Percentiles rank a stretch among this genome's conserved stretches.
Conservation (phyloP, 2,113 vertebrate species). For the Dromiciops gliroides region DNA sequence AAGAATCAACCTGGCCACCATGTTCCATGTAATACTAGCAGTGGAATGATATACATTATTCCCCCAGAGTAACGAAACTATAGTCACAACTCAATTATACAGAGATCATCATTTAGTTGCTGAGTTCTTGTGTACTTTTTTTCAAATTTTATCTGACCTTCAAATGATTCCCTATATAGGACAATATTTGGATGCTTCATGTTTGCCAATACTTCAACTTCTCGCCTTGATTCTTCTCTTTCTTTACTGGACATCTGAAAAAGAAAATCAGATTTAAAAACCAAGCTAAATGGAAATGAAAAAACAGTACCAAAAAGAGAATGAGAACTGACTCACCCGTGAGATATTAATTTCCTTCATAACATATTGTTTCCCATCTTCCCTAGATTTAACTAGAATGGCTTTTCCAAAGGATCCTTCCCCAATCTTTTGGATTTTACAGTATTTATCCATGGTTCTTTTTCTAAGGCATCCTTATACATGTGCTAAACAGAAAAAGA, state of each 20-base stretch:
- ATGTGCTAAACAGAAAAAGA: constrained; percentile 73
- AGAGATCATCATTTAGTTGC: neutral
- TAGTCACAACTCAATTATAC: constrained; percentile 15
- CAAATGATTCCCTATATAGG: constrained; percentile 97
- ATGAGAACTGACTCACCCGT: constrained; percentile 85
- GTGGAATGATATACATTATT: constrained; percentile 36
- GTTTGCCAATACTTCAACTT: constrained; percentile 97
- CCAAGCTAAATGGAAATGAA: constrained; percentile 23
- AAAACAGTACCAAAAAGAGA: neutral
- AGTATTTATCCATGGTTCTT: constrained; percentile 94
- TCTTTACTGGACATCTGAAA: constrained; percentile 97
- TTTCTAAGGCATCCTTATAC: constrained; percentile 84
- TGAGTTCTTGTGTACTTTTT: neutral
- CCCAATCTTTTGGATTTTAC: constrained; percentile 94
- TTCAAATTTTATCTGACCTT: constrained; percentile 87
- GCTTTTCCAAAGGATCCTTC: constrained; percentile 99
- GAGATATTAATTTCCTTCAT: constrained; percentile 99
- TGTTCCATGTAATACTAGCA: neutral
- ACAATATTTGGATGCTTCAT: constrained; percentile 99
- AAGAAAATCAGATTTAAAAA: constrained; percentile 54
- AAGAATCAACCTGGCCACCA: constrained; percentile 10
- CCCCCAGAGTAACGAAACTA: constrained; percentile 21
- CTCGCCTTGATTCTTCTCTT: constrained; percentile 95
- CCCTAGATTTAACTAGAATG: constrained; percentile 93
- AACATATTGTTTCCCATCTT: constrained; percentile 94